Conservation (phyloP, 1,140 invertebrate genomes). For the Cydia fagiglandana region DNA sequence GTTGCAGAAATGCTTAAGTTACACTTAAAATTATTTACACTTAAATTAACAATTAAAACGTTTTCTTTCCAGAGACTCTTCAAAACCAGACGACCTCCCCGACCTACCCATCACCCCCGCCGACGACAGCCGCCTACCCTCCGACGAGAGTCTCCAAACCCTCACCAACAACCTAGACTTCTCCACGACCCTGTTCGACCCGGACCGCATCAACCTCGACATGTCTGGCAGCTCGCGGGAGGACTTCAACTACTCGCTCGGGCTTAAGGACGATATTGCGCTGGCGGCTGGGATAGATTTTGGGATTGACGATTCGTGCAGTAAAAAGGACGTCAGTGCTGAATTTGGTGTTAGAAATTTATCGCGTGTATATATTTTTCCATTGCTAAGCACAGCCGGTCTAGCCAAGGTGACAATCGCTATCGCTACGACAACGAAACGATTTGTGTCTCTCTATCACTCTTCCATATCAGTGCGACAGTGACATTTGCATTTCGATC, state of each 20-base stretch:
- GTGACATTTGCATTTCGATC: no score
- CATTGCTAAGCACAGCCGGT: no score
- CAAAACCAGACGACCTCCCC: constrained; percentile 25
- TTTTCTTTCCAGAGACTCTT: constrained; percentile 30
- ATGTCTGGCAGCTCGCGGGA: constrained; percentile 48
- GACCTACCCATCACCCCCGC: constrained; percentile 32
- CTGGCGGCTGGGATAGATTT: neutral
- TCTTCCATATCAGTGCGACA: no score
- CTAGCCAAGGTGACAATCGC: no score
- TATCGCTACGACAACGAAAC: no score
- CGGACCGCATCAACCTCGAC: constrained; percentile 48
- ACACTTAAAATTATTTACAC: no score
- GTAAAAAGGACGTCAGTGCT: neutral
- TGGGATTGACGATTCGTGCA: neutral
- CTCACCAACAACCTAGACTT: constrained; percentile 50
- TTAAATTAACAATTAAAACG: neutral
- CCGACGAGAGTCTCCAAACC: constrained; percentile 56
- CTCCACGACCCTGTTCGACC: constrained; percentile 52
- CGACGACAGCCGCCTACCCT: constrained; percentile 47
- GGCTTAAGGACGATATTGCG: constrained; percentile 39
- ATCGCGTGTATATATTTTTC: no score
- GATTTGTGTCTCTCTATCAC: no score
- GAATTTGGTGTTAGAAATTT: no score
- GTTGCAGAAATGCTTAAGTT: no score
- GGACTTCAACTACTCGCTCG: constrained; percentile 41